These are phyloP conservation scores for Leucophora obtusa DNA, from an alignment of 2,888 invertebrate species.

Conservation along the genomic window DNA sequence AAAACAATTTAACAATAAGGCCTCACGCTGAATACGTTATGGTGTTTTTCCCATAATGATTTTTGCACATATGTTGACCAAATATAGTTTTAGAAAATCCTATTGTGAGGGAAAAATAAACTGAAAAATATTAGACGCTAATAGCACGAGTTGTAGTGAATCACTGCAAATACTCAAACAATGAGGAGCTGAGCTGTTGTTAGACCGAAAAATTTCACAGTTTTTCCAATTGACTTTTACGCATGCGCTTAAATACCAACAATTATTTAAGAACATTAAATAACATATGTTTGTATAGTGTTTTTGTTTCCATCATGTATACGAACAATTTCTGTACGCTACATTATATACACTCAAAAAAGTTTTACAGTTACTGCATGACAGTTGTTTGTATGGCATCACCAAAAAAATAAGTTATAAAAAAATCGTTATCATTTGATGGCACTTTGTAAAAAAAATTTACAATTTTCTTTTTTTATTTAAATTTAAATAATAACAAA, in stretches of 20 bases:
- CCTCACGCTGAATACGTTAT: constrained; percentile 29
- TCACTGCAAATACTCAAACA: neutral
- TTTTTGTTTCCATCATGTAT: constrained; percentile 9
- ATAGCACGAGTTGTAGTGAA: constrained; percentile 22
- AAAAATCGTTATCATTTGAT: too few species aligned
- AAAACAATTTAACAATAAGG: constrained; percentile 10
- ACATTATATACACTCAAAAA: too few species aligned
- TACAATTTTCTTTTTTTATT: too few species aligned
- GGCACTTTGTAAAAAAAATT: too few species aligned
- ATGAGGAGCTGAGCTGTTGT: too few species aligned
- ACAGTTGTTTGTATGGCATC: too few species aligned
- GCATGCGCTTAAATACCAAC: constrained; percentile 19
- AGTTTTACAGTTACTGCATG: too few species aligned
- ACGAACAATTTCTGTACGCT: neutral
- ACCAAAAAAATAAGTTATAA: too few species aligned
- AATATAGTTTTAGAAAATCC: constrained; percentile 11
- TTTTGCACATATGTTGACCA: constrained; percentile 57
- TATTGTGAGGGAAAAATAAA: constrained; percentile 26
- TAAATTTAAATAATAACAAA: too few species aligned
- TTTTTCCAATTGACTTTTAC: constrained; percentile 47
- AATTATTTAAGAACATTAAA: neutral
- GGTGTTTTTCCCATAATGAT: constrained; percentile 36
- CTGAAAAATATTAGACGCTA: constrained; percentile 23
- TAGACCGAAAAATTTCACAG: constrained; percentile 18
- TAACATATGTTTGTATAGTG: neutral